These are phyloP conservation scores for Todiramphus chloris DNA, from an alignment of 2,113 vertebrate genomes.

Conservation along the genomic window DNA sequence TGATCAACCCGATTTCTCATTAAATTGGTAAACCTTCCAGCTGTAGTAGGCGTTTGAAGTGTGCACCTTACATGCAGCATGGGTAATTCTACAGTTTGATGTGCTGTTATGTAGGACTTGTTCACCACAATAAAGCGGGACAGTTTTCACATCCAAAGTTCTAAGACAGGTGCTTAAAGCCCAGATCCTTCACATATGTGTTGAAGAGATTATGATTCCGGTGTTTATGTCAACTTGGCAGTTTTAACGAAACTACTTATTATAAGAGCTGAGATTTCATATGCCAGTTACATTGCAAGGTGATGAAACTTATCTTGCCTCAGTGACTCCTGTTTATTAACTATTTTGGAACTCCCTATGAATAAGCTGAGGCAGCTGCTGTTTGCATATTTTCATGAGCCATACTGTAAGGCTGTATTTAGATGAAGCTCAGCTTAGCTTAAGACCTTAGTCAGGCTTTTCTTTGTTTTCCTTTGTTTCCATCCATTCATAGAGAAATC, in stretches of 20 bases:
- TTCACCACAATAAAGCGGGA: not conserved
- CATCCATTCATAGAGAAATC: not conserved
- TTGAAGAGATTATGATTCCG: not conserved
- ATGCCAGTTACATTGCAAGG: not conserved
- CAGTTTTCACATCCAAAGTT: not conserved
- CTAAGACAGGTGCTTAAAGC: not conserved
- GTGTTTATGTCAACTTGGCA: not conserved
- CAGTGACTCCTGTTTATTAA: not conserved
- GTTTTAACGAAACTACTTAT: not conserved
- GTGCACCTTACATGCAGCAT: accelerated
- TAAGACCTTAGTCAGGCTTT: not conserved
- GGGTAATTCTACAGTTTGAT: not conserved
- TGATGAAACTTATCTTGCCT: not conserved
- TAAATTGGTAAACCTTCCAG: not conserved
- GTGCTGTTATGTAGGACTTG: not conserved
- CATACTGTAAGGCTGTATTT: not conserved
- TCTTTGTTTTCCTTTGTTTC: not conserved
- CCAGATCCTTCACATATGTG: not conserved
- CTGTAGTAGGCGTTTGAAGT: not conserved
- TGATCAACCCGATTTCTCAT: not conserved
- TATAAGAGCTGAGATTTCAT: not conserved
- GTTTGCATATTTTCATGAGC: not conserved
- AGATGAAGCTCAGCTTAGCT: not conserved
- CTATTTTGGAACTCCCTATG: not conserved
- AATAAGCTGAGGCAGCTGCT: not conserved